Base-by-base conservation (phyloP, 2,113 vertebrate genomes). In the Morone chrysops region DNA sequence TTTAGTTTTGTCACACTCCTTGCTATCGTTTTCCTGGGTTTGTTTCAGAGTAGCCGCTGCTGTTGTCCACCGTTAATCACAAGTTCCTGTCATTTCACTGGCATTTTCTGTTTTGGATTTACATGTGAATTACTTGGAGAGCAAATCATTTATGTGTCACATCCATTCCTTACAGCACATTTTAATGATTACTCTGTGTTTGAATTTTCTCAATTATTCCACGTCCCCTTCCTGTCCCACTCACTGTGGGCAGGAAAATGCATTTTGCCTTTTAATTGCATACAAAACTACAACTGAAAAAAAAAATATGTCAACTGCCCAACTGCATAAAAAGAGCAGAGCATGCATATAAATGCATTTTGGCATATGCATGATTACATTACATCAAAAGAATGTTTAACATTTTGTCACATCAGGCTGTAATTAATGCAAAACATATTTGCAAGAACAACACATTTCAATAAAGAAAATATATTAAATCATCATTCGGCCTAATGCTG, bases 341-440 rank as follows among this genome's bases (percentile, higher is more conserved):
- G 79, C 70, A 81, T 84, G 79, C 88, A 93, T 90, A 87, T 85
- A 81, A 92, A 88, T 89, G 48, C 74, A 75, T 81, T 87, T 90
- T 83, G 87, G 84, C 85, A 76, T 78, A 75, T 83, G 83, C 59
- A 47, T 87, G 78, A 93, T 94, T 92, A 88, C 38, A 69, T 90
- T 80, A 93, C 93, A 95, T 95, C 91, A 94, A 95, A 95, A 87
- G 91, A 89, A 86, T 91, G 83, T 84, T 89, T 92, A 94, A 92
- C 85, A 90, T 92, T 92, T 93, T 88, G 92, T 92, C 82, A 80
- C 83, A 92, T 94, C 83, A 80, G 54, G 74, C 80, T 83, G 77
- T 86, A 95, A 92, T 92, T 90, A 94, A 94, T 92, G 87, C 90
- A 91, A 86, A 92, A 89, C 70, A 75, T 85, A 87, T 91, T 92